Percentiles rank a stretch among this genome's conserved stretches.
phyloP scores from a whole-genome alignment of 2,113 vertebrate species.

The Microcebus jonahi region DNA sequence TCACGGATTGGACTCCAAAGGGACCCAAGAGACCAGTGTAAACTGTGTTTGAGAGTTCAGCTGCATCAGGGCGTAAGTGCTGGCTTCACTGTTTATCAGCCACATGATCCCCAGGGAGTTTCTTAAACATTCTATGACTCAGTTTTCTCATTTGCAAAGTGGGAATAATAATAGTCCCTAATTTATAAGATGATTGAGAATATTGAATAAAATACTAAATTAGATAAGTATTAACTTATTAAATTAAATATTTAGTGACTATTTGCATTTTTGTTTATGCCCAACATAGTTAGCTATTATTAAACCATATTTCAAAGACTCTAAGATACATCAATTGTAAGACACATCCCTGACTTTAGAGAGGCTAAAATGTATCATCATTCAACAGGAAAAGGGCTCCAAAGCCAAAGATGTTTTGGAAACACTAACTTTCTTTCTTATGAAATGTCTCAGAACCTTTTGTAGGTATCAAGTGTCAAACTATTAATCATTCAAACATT shows the following conservation, averaged over 20 bases:
- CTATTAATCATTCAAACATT: conserved; percentile 38
- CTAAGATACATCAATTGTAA: background rate
- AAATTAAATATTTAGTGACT: background rate
- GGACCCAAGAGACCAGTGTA: background rate
- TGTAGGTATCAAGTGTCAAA: background rate
- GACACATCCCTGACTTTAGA: background rate
- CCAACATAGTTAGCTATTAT: background rate
- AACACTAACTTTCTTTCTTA: background rate
- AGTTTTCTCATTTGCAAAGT: background rate
- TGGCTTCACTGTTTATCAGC: background rate
- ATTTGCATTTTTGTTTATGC: background rate
- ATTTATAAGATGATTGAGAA: background rate
- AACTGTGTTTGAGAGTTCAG: background rate
- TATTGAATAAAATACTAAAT: background rate
- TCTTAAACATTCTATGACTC: background rate
- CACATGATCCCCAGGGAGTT: background rate
- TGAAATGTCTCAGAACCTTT: background rate
- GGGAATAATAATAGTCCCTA: background rate
- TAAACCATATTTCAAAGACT: background rate
- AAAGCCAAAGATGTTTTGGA: background rate
- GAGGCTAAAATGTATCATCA: background rate
- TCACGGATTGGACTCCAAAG: background rate
- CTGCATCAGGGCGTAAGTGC: background rate
- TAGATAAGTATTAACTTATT: background rate
- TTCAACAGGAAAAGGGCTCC: background rate